A percentile compares a stretch with the other conserved stretches of the same genome.
phyloP scores from a whole-genome alignment of 2,797 vertebrate species.

The Trachurus trachurus region DNA sequence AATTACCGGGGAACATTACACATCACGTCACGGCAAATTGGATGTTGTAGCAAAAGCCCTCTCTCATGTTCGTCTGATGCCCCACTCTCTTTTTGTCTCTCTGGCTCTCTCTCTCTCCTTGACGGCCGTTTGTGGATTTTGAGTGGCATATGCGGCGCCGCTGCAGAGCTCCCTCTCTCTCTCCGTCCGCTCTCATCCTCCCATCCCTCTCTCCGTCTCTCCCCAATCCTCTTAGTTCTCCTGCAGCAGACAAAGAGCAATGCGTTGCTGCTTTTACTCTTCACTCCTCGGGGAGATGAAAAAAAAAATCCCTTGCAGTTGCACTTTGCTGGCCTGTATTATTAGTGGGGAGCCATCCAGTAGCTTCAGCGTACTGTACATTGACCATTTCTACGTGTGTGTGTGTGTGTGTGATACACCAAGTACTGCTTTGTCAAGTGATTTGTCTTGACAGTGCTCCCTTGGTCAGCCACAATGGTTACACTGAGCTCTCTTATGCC shows the following conservation, averaged over 20 bases:
- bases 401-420: conserved; percentile 59
- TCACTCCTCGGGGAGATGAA: conserved; percentile 71
- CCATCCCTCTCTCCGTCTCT: conserved; percentile 37
- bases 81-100: conserved; percentile 4
- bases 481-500: conserved; percentile 52
- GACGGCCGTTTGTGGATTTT: conserved; percentile 41
- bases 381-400: conserved; percentile 61
- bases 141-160: conserved; percentile 57
- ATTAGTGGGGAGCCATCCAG: conserved; percentile 74
- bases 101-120: conserved; percentile 45
- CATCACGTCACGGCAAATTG: conserved; percentile 3
- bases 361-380: conserved; percentile 44
- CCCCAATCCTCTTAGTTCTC: conserved; percentile 78
- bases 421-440: conserved; percentile 77
- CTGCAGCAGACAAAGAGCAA: conserved; percentile 75
- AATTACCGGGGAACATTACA: conserved; percentile 26
- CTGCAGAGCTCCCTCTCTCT: conserved; percentile 53
- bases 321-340: conserved; percentile 82
- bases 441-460: conserved; percentile 76
- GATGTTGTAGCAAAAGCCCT: not conserved
- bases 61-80: conserved; percentile 24
- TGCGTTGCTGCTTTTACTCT: conserved; percentile 72
- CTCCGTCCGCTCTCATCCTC: conserved; percentile 50
- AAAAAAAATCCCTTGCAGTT: conserved; percentile 79
- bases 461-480: conserved; percentile 60